Base-by-base conservation (phyloP, 2,113 vertebrate genomes). In the Rhabdornis inornatus region DNA sequence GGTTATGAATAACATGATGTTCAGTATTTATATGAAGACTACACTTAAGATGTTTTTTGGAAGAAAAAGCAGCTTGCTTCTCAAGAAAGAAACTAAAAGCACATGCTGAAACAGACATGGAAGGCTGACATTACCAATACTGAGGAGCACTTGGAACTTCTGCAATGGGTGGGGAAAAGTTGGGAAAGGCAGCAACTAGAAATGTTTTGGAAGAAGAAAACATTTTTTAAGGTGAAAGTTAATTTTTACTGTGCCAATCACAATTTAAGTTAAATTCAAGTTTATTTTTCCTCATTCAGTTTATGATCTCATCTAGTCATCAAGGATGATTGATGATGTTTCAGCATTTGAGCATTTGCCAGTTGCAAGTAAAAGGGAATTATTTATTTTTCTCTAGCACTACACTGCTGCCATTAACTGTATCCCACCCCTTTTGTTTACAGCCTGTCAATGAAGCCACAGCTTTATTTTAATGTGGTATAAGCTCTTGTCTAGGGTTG, bases 221-320 rank as follows among this genome's bases (percentile, higher is more conserved):
- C n/a, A 78, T 60, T 59, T 93, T 78, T 91, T 22, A 2, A 55
- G 60, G 64, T 55, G 49, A 88, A 95, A 96, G 93, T 83, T 95
- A 86, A 90, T 83, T 92, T 95, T 88, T 96, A 81, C 88, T 60
- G 56, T 56, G 59, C 92, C 87, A 95, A 91, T 86, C 87, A 91
- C 86, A 84, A 72, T 68, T 97, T 89, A 83, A 96, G 55, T 76
- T 83, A 79, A 94, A 83, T 87, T 82, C 44, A 47, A 71, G 45
- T 89, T 95, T 95, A 91, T 90, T 96, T 93, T 95, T 89, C 60
- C 92, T 89, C 61, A 50, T 85, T 92, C 10, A 3, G 71, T 95
- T 87, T 92, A 86, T 92, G 94, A 90, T 95, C 92, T 97, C 93
- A 96, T 86, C 60, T 69, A 89, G 83, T 83, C 66, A 90, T 55